Base-by-base conservation (phyloP, 1,140 invertebrate genomes). In the Bombus confusus region DNA sequence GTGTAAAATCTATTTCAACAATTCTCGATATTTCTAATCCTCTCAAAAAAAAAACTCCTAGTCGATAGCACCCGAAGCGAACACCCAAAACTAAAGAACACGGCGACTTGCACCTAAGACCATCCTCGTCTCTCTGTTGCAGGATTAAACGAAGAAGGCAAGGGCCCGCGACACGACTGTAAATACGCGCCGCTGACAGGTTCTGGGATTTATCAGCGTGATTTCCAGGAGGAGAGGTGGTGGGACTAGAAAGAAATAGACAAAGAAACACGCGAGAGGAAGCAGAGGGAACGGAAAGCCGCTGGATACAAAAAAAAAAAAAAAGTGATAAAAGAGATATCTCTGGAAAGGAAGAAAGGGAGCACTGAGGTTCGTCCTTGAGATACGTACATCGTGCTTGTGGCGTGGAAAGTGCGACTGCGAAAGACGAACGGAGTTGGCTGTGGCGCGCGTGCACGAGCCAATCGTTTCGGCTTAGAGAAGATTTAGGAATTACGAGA, bases 401-500 rank as follows among this genome's bases (percentile, higher is more conserved):
- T 57, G 79, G 62, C 79, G 57, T 34, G 80, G 78, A 87, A 89
- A 86, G 80, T 80, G 85, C 79, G 83, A 88, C 85, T 88, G 80
- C 86, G 73, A 72, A 85, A 83, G 88, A 88, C 83, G 78, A 77
- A 83, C 69, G 82, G 41, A 72, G 25, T 59, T 31, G 68, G 59
- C 66, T 57, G 68, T 22, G 66, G 66, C 34, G 52, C 62, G 31
- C 75, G 52, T n/a, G 76, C 13, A 28, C 22, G 22, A 31, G 43
- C 37, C 34, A 43, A 41, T n/a, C 25, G 13, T 41, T 28, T 28
- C 37, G 62, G 86, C 88, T 90, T 86, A 84, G 68, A 81, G 86
- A 72, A 88, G 89, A 90, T 90, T 90, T 90, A 88, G 89, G 88
- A 90, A 90, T 90, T 90, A 90, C 78, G 80, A 80, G 89, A 90